Base-by-base conservation (phyloP, 2,113 vertebrate species). In the Psephotus haematonotus region DNA sequence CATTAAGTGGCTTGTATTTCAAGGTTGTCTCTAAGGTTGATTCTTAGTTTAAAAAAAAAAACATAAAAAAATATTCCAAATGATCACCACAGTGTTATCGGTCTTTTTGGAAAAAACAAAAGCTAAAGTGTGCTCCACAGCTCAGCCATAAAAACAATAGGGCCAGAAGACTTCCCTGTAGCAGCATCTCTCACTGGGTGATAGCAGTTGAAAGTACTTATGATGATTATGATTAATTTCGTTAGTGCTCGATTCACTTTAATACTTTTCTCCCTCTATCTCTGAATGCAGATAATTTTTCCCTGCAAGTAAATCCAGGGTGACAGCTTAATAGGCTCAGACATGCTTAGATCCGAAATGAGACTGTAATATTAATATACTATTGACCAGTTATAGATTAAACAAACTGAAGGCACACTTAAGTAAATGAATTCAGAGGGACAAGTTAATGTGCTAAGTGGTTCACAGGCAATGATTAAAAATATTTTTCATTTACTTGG, bases 251-350 rank as follows among this genome's bases (percentile, higher is more conserved):
- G 1, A 88, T 97, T 97, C 94, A 94, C 91, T 97, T 98, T 96
- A 97, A 97, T 97, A 96, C 97, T 96, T 96, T 96, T 96, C 90
- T 93, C 81, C 90, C 84, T 95, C 97, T 97, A 82, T 97, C 97
- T 96, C 92, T 97, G 93, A 97, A 96, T 94, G 81, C 88, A 94
- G 97, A 97, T 97, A 96, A 96, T 98, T 97, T 97, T 96, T 96
- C 59, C 79, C 87, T 82, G 92, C 71, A 90, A 98, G 97, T 98
- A 98, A 99, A 99, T 98, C 97, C 96, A 96, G 85, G 97, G 88
- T 98, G 98, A 98, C 98, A 98, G 97, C 98, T 98, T 98, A 98
- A 98, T 98, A 97, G 97, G 96, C 95, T 97, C 93, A 98, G 96
- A 98, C 97, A 97, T 98, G 96, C 96, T 97, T 95, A 97, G 96